Base-by-base conservation (phyloP, 2,113 vertebrate species). In the Myodes glareolus region DNA sequence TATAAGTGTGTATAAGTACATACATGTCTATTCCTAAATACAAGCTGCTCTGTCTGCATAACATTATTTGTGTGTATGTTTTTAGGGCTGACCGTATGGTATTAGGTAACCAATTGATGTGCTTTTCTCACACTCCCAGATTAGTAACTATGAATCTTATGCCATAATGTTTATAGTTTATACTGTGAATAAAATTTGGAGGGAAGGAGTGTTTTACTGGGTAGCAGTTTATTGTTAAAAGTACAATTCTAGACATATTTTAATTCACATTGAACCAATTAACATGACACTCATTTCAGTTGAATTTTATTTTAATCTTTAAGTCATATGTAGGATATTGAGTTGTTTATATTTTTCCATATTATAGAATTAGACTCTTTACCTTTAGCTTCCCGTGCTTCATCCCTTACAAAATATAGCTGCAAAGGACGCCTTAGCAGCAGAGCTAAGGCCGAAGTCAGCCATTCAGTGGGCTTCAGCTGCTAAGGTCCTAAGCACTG, bases 221-320 rank as follows among this genome's bases (percentile, higher is more conserved):
- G 29, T 87, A 75, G 33, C 11, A 31, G n/a, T 91, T 50, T 6
- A 67, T 96, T 36, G 27, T 17, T 70, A 39, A 25, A 94, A 29
- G 55, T 92, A 82, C n/a, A 77, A 97, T 27, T n/a, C 27, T 97
- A 17, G 70, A 88, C 80, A 82, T 97, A 91, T 45, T 8, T 91
- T 97, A 91, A 78, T 94, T 87, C 7, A 27, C 82, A 42, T 96
- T 93, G 94, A 96, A 76, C 36, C 95, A 95, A 91, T 73, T 68
- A 68, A 36, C 63, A 94, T 85, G 76, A 96, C 55, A 33, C 29
- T 19, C 29, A 97, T 91, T 96, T 96, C 82, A 95, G 93, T 5
- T 81, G 31, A 97, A 96, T 94, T 81, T 98, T 50, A 3, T 89
- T 90, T 78, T 36, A 92, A 94, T 94, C 68, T 61, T 16, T 80